Evolutionary conservation across 2,797 vertebrate species (phyloP).

Genomic region (Crypturellus tataupa): DNA sequence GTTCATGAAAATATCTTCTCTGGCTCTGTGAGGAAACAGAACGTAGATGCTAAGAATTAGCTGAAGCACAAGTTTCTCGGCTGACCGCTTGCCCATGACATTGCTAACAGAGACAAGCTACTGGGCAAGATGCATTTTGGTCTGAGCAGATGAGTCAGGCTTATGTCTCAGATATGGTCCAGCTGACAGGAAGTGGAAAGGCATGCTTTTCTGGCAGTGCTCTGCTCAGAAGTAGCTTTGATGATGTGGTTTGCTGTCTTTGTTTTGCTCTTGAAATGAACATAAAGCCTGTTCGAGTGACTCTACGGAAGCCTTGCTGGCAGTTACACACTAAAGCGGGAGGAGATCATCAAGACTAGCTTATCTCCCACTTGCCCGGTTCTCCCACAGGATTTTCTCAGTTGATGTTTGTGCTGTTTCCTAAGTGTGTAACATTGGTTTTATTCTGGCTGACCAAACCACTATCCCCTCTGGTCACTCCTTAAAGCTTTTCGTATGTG

Average conservation of each 20-base stretch:
- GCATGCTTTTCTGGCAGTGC: conserved; percentile 3
- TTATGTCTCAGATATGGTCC: conserved; percentile 2
- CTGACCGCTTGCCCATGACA: neutral
- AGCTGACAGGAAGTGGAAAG: conserved; percentile 36
- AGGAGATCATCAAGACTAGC: conserved; percentile 1
- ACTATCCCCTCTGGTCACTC: neutral
- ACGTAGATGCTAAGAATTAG: neutral
- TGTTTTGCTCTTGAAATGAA: conserved; percentile 37
- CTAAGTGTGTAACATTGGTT: neutral
- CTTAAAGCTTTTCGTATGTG: neutral
- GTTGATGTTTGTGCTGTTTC: conserved; percentile 8
- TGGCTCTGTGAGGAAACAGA: neutral
- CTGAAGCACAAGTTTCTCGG: neutral
- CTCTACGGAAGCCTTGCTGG: conserved; percentile 23
- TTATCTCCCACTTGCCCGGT: conserved; percentile 2
- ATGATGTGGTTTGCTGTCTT: conserved; percentile 31
- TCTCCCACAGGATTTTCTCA: conserved; percentile 14
- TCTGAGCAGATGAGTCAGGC: conserved; percentile 23
- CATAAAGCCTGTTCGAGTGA: conserved; percentile 22
- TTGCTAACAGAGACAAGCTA: neutral
- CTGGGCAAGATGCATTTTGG: conserved; percentile 2
- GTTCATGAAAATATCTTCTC: neutral
- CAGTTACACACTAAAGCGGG: conserved; percentile 12
- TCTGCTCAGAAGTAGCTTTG: conserved; percentile 26
- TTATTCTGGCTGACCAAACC: neutral